Evolutionary conservation across 2,888 invertebrate genomes (phyloP), one percentile per base, ranked within the genome.

Genomic region (Fabriciana adippe): DNA sequence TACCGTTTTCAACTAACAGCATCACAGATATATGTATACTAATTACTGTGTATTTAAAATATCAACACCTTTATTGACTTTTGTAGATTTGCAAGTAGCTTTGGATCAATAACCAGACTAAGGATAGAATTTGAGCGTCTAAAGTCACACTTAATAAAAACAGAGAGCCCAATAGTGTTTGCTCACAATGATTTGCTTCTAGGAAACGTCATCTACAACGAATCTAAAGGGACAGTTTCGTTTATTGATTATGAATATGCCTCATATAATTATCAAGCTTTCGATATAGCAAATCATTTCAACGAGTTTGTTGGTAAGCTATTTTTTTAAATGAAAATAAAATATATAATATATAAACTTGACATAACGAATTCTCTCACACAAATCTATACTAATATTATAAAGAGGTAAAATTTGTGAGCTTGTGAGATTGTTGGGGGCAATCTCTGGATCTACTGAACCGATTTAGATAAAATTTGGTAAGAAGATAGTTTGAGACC

Each of bases 181-280:
- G 96, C 97, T 86, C 99, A 99, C 93, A 99, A 99, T 93, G 99
- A 99, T 94, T 94, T 99, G 74, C 94, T 99, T 79, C 94, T 99
- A 81, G 97, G 96, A 81, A 99, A 99, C 92, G 95, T 99, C 73
- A 95, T 99, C 77, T 96, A 96, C 89, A 95, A 97, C 81, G 92
- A 95, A 82, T 87, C 89, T 68, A 90, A 94, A 76, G 93, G 94
- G 75, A 93, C 90, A 68, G 95, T 99, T 57, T 95, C 96, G 59
- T 99, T 99, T 86, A 99, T 99, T 80, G 99, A 99, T 92, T 99
- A 97, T 88, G 99, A 99, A 89, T 99, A 99, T 89, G 97, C 98
- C 18, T 96, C 95, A 70, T 96, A 95, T 82, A 99, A 99, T 93
- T 98, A 97, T 89, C 98, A 98, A 89, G 97, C 98, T 11, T 99